phyloP scores from a whole-genome alignment of 2,797 vertebrate genomes.

The Chanos chanos region DNA sequence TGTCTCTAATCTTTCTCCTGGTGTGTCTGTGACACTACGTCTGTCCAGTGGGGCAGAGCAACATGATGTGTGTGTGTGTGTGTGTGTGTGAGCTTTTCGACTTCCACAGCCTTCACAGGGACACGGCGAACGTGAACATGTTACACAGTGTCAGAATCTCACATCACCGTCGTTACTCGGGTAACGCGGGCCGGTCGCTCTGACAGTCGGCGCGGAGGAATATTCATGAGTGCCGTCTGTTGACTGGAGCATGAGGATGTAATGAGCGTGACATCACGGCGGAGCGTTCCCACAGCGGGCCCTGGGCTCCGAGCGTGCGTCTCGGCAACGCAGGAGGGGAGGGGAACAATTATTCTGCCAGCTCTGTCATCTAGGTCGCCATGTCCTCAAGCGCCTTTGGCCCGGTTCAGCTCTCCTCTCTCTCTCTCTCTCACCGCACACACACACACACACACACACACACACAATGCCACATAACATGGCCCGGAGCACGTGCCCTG shows the following conservation, averaged over 20 bases:
- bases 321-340: background rate
- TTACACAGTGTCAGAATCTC: conserved; percentile 33
- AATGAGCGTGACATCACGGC: conserved; percentile 24
- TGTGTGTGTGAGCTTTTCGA: background rate
- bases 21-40: too few species aligned
- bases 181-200: conserved; percentile 7
- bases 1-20: too few species aligned
- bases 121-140: conserved; percentile 28
- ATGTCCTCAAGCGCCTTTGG: conserved; percentile 31
- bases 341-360: conserved; percentile 20
- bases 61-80: too few species aligned
- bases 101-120: conserved; percentile 22
- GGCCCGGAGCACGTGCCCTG: conserved; percentile 9
- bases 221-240: conserved; percentile 50
- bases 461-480: too few species aligned
- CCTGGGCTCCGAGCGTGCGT: background rate
- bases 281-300: background rate
- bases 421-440: background rate
- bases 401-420: conserved; percentile 1
- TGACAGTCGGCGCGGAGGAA: conserved; percentile 31
- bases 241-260: conserved; percentile 10
- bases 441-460: too few species aligned
- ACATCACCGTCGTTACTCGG: conserved; percentile 26
- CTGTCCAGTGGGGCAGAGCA: conserved; percentile 7
- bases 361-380: conserved; percentile 30